Evolutionary conservation across 2,797 vertebrate species (phyloP), one percentile per base, ranked within the genome.

Genomic region (Myotis myotis): DNA sequence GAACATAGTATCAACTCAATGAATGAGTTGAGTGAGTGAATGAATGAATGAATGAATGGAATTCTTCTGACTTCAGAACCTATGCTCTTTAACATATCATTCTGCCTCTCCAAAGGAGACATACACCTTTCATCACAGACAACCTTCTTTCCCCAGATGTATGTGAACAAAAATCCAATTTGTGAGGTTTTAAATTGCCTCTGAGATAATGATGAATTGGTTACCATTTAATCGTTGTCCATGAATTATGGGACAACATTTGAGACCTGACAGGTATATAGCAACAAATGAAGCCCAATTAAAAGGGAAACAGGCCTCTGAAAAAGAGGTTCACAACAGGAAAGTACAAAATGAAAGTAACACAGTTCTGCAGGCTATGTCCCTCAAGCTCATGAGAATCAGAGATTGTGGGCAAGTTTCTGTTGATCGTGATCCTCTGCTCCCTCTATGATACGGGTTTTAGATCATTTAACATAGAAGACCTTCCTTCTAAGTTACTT

Each of bases 211-310:
- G 64, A 97, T 64, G 36, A 96, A 96, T 96, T 78, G 72, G 23
- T 96, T 98, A 88, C 89, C 96, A 44, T 97, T 97, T 96, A 96
- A 68, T 44, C 19, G 6, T n/a, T 62, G 72, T 95, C 86, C 92
- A 97, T 97, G 88, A 95, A 97, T 97, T 85, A 89, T 87, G 84
- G 47, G n/a, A 89, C 75, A 97, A 89, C 68, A 72, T 94, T 97
- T 97, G 94, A 96, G 87, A 98, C 79, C 44, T 94, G 92, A 87
- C 70, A 97, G 70, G 57, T 87, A 83, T 78, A 87, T 96, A 97
- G 72, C 78, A 97, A 92, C 41, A 95, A 72, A 94, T 47, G 36
- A 97, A 91, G 44, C 72, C 68, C 71, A 96, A 95, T 96, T 96
- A 96, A 97, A 96, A 97, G 75, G 76, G 83, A 96, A 96, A 57